Base-by-base conservation (phyloP, 2,113 vertebrate genomes). In the Cariama cristata region DNA sequence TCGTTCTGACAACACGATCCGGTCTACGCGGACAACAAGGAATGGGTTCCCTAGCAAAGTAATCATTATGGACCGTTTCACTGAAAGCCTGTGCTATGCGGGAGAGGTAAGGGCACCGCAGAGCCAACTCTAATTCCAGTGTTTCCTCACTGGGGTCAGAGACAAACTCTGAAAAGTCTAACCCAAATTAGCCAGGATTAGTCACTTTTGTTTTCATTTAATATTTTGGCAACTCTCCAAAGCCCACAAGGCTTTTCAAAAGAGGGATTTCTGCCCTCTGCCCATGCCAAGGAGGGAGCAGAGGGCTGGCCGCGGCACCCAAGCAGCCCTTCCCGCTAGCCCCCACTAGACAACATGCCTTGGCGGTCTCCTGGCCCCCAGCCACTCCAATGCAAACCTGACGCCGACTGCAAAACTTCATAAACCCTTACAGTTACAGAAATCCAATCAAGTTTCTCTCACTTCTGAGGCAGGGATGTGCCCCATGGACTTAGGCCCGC, bases 281-380 rank as follows among this genome's bases (percentile, higher is more conserved):
- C 26, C 38, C 6, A 0, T 52, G 42, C 20, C 49, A 64, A 47
- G 27, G 22, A 76, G 22, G n/a, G n/a, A 71, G 28, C 3, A 8
- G 26, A 62, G 27, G 58, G 20, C 4, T 68, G 62, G 38, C 17
- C 6, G 7, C 1, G 0, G 30, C 1, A 8, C 19, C 16, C 4
- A 0, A 38, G n/a, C 16, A 53, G 42, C 30, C n/a, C 58, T 59
- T 95, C 90, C 71, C 30, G 8, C 11, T 59, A 86, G 49, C 27
- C 38, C 26, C 95, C 94, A 67, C 89, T 94, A 95, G 95, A 90
- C 82, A 44, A 90, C 92, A 96, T 11, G 30, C 81, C 60, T 68
- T 11, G 13, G 12, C 50, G 42, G 17, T 63, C 76, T 55, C 38
- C 19, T 68, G 74, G 64, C 52, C 33, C 4, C 0, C 2, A 4